Evolutionary conservation across 2,113 vertebrate genomes (phyloP), one percentile per base, ranked within the genome.

Genomic region (Hemichromis elongatus): DNA sequence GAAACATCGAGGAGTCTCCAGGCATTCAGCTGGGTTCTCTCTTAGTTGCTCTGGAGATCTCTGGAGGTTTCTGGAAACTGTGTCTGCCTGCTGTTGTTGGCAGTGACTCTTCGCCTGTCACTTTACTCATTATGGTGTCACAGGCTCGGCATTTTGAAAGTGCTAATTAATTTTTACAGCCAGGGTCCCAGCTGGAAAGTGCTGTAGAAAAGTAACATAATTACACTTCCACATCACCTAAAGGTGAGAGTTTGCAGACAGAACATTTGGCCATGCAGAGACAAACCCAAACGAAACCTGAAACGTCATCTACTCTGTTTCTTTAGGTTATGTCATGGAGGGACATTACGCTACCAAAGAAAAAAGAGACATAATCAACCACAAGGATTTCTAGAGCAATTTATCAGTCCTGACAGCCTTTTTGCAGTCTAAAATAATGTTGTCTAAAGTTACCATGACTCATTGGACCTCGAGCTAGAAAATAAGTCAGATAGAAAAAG

Each of bases 151-250:
- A 11, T 86, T 89, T 89, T 68, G 68, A 88, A 91, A 89, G 77
- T 81, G 84, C 86, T 92, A 90, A 93, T 92, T 88, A 80, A 87
- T 93, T 89, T 92, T 82, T 86, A 73, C 66, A 82, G 78, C 80
- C 80, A 77, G 90, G 26, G 61, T 21, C 90, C 87, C 92, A 94
- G 92, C 93, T 93, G 92, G 82, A 93, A 83, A 47, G 59, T 3
- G 70, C 77, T 70, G 77, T 30, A 80, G 55, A 80, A 82, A 80
- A 89, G 85, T 45, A 55, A 59, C 68, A 79, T 91, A 82, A 94
- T 92, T 91, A 82, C 80, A 82, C 91, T 90, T 91, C 81, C 89
- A 86, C 81, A 21, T 92, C 81, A 57, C 81, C 86, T 88, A 87
- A 85, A 85, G 85, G 59, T 85, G 90, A 93, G 8, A 57, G 66